These are phyloP conservation scores for Molothrus ater DNA, from an alignment of 2,797 vertebrate species.

Conservation along the genomic window DNA sequence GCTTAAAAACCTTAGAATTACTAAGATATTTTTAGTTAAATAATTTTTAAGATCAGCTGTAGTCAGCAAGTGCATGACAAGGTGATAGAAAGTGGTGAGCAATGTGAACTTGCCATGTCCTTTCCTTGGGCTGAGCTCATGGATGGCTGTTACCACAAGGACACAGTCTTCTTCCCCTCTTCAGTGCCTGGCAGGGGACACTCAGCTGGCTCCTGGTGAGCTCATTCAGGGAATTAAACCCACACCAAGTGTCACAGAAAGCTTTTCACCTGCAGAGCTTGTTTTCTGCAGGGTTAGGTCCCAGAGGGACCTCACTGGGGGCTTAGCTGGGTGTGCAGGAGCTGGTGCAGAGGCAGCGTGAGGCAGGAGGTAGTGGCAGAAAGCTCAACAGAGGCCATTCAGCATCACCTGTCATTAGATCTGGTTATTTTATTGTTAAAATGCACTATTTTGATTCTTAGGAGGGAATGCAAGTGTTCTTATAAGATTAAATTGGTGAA, in stretches of 20 bases:
- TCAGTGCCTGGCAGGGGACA: background rate
- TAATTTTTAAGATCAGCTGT: background rate
- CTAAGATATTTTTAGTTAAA: background rate
- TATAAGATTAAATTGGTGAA: background rate
- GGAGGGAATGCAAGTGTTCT: background rate
- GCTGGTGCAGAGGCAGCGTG: accelerated
- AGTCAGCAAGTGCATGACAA: background rate
- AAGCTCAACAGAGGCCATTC: background rate
- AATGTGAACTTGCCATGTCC: background rate
- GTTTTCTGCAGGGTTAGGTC: background rate
- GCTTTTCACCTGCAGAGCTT: background rate
- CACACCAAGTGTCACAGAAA: background rate
- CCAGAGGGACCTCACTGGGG: background rate
- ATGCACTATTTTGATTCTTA: background rate
- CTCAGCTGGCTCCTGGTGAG: background rate
- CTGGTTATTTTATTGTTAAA: background rate
- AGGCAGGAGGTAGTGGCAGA: background rate
- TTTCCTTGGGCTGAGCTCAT: background rate
- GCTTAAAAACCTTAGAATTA: background rate
- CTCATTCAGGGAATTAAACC: background rate
- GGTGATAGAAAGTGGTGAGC: background rate
- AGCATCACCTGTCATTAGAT: background rate
- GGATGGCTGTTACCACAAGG: background rate
- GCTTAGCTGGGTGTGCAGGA: background rate
- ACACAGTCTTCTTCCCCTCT: background rate